These are phyloP conservation scores for Himalopsyche japonica DNA, from an alignment of 2,888 invertebrate genomes.

Conservation along the genomic window DNA sequence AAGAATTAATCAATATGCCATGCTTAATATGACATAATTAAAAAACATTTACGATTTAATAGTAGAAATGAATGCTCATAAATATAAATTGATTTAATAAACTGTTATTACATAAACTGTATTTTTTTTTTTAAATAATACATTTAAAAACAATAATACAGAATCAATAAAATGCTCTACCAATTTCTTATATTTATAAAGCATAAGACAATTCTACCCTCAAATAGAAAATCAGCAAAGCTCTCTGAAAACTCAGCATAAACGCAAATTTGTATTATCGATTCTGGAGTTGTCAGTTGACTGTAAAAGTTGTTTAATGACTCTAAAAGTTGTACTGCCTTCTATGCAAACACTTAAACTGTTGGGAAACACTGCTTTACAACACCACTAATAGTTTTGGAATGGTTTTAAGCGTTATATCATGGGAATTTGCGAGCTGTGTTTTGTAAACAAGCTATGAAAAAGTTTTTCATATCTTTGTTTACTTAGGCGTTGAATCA, in stretches of 20 bases:
- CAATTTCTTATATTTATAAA: neutral
- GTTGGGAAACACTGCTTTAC: neutral
- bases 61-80: too few relatives aligned
- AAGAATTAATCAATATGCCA: too few relatives aligned
- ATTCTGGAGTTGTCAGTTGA: conserved; percentile 13
- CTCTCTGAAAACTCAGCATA: neutral
- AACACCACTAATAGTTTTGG: neutral
- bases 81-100: too few relatives aligned
- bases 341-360: neutral
- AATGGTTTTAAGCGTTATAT: neutral
- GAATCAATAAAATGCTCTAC: neutral
- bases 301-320: neutral
- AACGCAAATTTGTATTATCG: conserved; percentile 18
- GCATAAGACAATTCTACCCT: neutral
- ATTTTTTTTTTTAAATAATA: too few relatives aligned
- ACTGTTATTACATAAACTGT: too few relatives aligned
- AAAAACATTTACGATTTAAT: too few relatives aligned
- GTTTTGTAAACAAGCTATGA: neutral
- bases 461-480: neutral
- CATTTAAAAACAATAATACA: neutral
- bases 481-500: neutral
- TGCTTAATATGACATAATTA: too few relatives aligned
- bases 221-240: neutral
- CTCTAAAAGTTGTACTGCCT: neutral
- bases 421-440: neutral